Percentiles rank a stretch among this genome's conserved stretches.
phyloP scores from a whole-genome alignment of 2,888 invertebrate genomes.

The Litoditis marina region DNA sequence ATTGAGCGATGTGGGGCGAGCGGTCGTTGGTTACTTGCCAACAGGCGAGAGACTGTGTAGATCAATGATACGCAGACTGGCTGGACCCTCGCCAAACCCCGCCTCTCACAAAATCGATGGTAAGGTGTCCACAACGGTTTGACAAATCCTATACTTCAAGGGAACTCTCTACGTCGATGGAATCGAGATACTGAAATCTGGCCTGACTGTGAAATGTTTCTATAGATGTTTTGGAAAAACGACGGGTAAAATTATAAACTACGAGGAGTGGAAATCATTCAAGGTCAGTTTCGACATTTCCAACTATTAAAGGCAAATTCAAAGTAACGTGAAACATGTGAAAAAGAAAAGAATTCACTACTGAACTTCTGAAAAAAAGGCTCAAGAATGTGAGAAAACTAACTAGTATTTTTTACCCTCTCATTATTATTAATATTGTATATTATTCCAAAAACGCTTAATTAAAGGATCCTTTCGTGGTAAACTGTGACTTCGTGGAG shows the following conservation, averaged over 20 bases:
- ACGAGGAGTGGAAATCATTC: constrained; percentile 38
- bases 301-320: too few species aligned
- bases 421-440: background rate
- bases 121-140: too few species aligned
- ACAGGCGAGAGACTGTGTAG: too few species aligned
- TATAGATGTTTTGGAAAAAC: constrained; percentile 49
- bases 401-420: background rate
- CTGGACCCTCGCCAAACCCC: too few species aligned
- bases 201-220: constrained; percentile 29
- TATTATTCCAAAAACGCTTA: background rate
- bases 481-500: constrained; percentile 49
- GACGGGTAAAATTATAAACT: constrained; percentile 30
- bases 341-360: too few species aligned
- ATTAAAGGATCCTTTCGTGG: constrained; percentile 25
- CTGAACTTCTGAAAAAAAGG: too few species aligned
- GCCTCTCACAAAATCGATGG: too few species aligned
- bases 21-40: too few species aligned
- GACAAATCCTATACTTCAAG: constrained; percentile 15
- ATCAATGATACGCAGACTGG: too few species aligned
- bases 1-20: too few species aligned
- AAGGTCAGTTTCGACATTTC: constrained; percentile 26
- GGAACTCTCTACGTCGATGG: constrained; percentile 34
- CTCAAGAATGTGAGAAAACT: too few species aligned
- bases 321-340: too few species aligned
- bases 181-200: constrained; percentile 19